Conservation (phyloP, 2,113 vertebrate species). For the Casuarius casuarius region DNA sequence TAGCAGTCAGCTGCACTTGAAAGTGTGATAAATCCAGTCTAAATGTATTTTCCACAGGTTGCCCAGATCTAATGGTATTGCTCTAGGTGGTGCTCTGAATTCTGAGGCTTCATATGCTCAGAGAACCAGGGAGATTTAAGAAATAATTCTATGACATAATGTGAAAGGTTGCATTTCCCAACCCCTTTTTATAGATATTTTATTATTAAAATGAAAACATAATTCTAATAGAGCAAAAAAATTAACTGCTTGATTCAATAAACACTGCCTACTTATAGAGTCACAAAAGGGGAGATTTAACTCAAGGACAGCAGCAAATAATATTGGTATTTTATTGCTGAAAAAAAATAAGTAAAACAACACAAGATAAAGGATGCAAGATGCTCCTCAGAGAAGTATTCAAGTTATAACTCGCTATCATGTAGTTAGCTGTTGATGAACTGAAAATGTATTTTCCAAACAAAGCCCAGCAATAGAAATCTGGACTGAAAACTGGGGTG, state of each 20-base stretch:
- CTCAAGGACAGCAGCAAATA: background rate
- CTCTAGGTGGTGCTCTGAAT: background rate
- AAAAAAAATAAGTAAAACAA: background rate
- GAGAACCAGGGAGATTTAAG: background rate
- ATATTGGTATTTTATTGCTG: background rate
- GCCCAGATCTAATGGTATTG: background rate
- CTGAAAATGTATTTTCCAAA: background rate
- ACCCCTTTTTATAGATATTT: background rate
- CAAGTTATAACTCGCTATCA: background rate
- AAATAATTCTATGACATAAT: background rate
- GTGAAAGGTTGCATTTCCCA: background rate
- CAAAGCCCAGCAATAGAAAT: background rate
- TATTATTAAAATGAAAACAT: background rate
- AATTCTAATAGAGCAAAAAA: background rate
- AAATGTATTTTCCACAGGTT: background rate
- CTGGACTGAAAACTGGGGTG: background rate
- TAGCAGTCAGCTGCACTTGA: background rate
- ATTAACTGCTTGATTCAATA: background rate
- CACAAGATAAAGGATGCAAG: background rate
- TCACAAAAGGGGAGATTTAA: background rate
- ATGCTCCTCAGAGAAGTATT: background rate
- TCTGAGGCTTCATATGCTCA: background rate
- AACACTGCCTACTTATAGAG: background rate
- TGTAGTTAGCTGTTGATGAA: background rate
- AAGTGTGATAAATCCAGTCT: background rate